Conservation (phyloP, 2,113 vertebrate species). For the Phylloscopus whistleri region DNA sequence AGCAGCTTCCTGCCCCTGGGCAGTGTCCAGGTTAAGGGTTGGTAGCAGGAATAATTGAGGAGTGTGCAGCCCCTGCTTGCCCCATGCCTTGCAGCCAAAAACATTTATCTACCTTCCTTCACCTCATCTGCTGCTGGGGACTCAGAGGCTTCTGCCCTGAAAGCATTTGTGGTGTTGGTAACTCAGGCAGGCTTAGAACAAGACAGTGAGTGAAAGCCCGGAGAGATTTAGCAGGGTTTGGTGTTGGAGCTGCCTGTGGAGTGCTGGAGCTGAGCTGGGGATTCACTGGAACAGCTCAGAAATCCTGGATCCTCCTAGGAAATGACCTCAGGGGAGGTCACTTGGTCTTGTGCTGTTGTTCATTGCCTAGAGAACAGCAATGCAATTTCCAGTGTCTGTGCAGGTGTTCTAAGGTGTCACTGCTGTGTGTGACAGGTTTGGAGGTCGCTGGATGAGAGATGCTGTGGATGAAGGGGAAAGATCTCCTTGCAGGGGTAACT, state of each 20-base stretch:
- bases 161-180: background rate
- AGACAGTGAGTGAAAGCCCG: background rate
- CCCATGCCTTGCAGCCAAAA: rapidly evolving
- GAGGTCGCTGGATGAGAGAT: background rate
- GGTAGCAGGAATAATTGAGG: rapidly evolving
- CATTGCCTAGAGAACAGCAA: background rate
- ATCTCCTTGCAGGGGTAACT: background rate
- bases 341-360: background rate
- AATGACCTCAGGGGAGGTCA: background rate
- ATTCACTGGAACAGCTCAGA: background rate
- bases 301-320: background rate
- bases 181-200: background rate
- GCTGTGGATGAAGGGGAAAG: background rate
- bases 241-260: background rate
- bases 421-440: background rate
- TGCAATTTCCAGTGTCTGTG: background rate
- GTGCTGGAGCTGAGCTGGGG: background rate
- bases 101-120: background rate
- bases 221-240: background rate
- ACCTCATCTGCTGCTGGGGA: background rate
- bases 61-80: background rate
- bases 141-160: background rate
- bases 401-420: background rate
- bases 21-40: background rate
- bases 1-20: background rate